A percentile compares a stretch with the other conserved stretches of the same genome.
Conservation (phyloP, 2,797 vertebrate species). For the Malurus splendens region DNA sequence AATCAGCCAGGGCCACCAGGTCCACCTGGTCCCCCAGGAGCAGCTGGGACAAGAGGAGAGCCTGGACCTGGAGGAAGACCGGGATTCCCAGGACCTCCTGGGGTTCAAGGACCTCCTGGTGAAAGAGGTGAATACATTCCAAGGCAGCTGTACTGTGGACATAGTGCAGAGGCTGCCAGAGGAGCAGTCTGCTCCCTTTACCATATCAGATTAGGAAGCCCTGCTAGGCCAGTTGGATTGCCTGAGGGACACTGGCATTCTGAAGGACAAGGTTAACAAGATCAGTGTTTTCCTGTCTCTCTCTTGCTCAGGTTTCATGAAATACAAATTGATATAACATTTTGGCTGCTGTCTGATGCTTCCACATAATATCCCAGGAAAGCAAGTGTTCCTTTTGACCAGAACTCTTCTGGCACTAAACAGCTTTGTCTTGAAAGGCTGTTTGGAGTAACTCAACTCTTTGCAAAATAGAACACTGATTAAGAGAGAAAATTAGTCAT, state of each 20-base stretch:
- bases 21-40: conserved; percentile 80
- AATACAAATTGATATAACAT: neutral
- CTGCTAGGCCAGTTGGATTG: neutral
- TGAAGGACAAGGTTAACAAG: neutral
- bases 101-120: conserved; percentile 84
- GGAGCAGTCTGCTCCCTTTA: neutral
- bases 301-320: neutral
- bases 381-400: neutral
- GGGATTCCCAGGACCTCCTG: conserved; percentile 89
- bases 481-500: neutral
- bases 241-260: neutral
- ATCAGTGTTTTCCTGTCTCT: neutral
- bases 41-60: conserved; percentile 83
- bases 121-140: conserved; percentile 80
- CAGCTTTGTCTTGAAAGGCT: conserved; percentile 21
- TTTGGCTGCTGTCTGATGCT: conserved; percentile 5
- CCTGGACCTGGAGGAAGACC: conserved; percentile 83
- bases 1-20: conserved; percentile 88
- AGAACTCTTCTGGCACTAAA: conserved; percentile 7
- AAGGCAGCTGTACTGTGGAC: neutral
- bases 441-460: neutral
- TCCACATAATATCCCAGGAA: neutral
- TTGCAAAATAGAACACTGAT: neutral
- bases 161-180: neutral
- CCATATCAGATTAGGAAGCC: neutral